Conservation (phyloP, 2,113 vertebrate species). For the Ictidomys tridecemlineatus region DNA sequence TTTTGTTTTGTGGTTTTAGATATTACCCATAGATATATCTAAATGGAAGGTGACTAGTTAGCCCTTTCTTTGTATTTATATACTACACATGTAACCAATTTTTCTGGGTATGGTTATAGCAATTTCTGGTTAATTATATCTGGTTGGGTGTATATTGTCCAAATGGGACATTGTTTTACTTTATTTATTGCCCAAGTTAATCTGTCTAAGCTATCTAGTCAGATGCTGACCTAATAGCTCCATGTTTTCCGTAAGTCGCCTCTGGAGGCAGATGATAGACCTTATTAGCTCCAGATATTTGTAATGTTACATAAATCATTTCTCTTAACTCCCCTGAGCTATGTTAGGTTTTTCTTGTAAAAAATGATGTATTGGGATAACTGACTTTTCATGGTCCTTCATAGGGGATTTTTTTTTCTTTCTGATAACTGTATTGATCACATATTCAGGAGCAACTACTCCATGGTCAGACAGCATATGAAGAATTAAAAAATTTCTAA, state of each 20-base stretch:
- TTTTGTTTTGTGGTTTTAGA: not conserved
- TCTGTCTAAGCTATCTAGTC: not conserved
- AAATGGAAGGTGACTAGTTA: not conserved
- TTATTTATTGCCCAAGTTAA: not conserved
- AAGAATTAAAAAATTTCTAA: conserved; percentile 33
- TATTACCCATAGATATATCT: not conserved
- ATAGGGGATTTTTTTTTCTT: conserved; percentile 13
- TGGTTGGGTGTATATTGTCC: not conserved
- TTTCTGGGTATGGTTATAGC: not conserved
- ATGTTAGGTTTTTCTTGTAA: conserved; percentile 23
- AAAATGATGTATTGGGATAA: conserved; percentile 36
- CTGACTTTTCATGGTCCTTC: not conserved
- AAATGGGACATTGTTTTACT: not conserved
- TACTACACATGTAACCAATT: not conserved
- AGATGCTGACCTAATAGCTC: not conserved
- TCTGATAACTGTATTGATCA: not conserved
- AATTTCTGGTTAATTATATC: conserved; percentile 41
- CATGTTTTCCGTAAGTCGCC: not conserved
- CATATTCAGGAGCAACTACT: not conserved
- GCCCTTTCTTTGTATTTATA: not conserved
- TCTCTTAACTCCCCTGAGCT: not conserved
- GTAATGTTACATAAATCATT: not conserved
- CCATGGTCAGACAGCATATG: not conserved
- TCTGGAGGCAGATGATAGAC: not conserved
- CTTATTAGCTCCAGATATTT: not conserved